Base-by-base conservation (phyloP, 2,888 invertebrate species). In the Stenolophus ochropezus region DNA sequence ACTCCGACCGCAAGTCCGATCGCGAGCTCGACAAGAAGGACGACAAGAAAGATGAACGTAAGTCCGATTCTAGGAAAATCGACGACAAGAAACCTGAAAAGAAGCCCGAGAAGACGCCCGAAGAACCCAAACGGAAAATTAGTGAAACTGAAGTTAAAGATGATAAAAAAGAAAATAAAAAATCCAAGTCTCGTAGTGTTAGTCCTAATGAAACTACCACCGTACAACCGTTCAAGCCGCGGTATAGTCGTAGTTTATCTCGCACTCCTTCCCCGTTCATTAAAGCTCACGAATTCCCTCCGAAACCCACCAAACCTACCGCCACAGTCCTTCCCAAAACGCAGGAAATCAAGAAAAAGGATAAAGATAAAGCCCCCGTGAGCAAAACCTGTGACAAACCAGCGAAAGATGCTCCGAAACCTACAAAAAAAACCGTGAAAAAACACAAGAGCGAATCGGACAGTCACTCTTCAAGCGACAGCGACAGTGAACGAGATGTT, bases 211-310 rank as follows among this genome's bases (percentile, higher is more conserved):
- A 83, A 51, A 71, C 85, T 83, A 47, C 84, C 86, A 82, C 86
- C 87, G n/a, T 89, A 61, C 89, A 89, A n/a, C 88, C 89, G 2
- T 86, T 88, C 75, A 89, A 89, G 23, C 89, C 88, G 16, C 88
- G 94, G 87, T 94, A 93, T 87, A 94, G 94, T 20, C 92, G 92
- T 87, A 96, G 96, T 86, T 91, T 96, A 56, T 96, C 96, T n/a
- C 92, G 96, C 83, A 96, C 96, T 0, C 96, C 96, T 11, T 96
- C 96, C 14, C 96, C 96, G 56, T 96, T 96, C 89, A 93, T 96
- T 83, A 94, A 94, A 85, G 92, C 92, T 84, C 91, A 92, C 84
- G 93, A 93, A 87, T 91, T 92, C 69, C 92, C 89, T 14, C 88
- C 85, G 89, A 92, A 88, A 90, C 90, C 85, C 86, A 89, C 0